Conservation (phyloP, 64 coral and sea anemone species). For the Montipora foliosa region DNA sequence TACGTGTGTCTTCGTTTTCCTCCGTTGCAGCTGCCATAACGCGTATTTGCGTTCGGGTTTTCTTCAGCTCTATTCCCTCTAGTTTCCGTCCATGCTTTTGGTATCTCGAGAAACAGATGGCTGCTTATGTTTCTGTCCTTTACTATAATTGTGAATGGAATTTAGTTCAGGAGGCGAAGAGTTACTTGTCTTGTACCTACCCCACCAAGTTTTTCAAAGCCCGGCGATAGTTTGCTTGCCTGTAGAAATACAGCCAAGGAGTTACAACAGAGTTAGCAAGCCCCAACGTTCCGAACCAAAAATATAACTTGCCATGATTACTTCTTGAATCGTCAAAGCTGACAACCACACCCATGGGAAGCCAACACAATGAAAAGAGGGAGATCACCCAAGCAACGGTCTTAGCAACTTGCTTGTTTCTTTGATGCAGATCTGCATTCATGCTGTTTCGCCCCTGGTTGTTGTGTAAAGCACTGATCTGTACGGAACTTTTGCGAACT, state of each 20-base stretch:
- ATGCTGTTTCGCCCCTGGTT: not conserved
- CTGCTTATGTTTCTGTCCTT: too few relatives aligned
- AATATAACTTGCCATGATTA: not conserved
- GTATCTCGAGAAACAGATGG: too few relatives aligned
- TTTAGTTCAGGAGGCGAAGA: not conserved
- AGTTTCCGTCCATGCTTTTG: too few relatives aligned
- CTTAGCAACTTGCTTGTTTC: conserved; percentile 30
- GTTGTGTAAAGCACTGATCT: not conserved
- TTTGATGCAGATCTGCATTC: not conserved
- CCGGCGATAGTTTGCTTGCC: not conserved
- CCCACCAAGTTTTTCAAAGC: not conserved
- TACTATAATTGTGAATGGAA: too few relatives aligned
- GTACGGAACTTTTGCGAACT: not conserved
- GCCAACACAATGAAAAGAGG: not conserved
- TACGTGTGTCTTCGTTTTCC: too few relatives aligned
- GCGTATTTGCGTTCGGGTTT: too few relatives aligned
- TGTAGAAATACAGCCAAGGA: conserved; percentile 28
- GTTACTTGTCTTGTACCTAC: not conserved
- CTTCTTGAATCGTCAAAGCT: not conserved
- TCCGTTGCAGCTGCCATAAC: too few relatives aligned
- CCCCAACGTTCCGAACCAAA: not conserved
- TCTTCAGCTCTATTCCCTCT: too few relatives aligned
- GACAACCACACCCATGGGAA: not conserved
- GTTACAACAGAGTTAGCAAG: not conserved
- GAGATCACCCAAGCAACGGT: not conserved